Conservation (phyloP, 2,888 invertebrate species). For the Xestia xanthographa region DNA sequence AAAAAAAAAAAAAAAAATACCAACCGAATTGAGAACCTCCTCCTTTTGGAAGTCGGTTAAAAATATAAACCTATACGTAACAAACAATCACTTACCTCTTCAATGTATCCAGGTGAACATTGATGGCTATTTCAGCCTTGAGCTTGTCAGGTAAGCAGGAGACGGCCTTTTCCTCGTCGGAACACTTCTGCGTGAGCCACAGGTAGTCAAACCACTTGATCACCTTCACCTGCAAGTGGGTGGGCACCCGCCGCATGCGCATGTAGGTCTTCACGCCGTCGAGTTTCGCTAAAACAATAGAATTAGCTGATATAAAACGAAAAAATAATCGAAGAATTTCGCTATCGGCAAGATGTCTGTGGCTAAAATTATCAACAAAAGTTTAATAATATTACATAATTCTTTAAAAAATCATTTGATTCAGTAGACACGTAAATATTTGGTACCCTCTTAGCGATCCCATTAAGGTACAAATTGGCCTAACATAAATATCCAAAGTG, state of each 20-base stretch:
- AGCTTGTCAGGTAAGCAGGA: constrained; percentile 99
- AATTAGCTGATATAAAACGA: background rate
- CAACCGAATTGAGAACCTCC: too few relatives aligned
- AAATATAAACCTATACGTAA: too few relatives aligned
- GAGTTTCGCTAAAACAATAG: constrained; percentile 95
- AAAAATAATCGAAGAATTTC: background rate
- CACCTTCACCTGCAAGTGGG: constrained; percentile 98
- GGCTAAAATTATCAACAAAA: background rate
- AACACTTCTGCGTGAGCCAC: constrained; percentile 99
- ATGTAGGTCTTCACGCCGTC: constrained; percentile 99
- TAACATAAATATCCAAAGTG: constrained; percentile 2
- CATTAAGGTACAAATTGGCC: background rate
- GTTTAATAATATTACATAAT: background rate
- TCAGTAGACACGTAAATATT: background rate
- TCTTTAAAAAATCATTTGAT: background rate
- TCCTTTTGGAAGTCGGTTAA: too few relatives aligned
- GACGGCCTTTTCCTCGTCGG: constrained; percentile 98
- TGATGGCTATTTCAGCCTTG: constrained; percentile 99
- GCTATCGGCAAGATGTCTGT: background rate
- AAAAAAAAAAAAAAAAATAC: too few relatives aligned
- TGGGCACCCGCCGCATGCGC: constrained; percentile 98
- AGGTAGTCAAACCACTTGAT: constrained; percentile 99
- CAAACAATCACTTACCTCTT: constrained; percentile 89
- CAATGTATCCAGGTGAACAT: constrained; percentile 99
- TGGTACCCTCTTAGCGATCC: background rate